Evolutionary conservation across 2,113 vertebrate genomes (phyloP), one percentile per base, ranked within the genome.

Genomic region (Chrysochloris asiatica): DNA sequence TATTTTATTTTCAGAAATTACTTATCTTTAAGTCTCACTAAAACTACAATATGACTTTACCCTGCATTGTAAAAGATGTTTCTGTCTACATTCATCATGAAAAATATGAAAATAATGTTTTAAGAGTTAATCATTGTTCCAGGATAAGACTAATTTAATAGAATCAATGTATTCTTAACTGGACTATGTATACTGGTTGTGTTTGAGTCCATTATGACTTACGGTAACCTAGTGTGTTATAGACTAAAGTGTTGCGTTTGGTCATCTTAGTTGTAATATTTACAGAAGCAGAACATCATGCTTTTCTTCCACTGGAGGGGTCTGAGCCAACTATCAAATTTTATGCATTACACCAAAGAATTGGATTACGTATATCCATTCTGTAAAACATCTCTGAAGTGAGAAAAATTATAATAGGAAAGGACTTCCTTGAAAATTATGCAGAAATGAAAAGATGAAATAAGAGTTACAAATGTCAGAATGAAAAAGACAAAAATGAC

Each of bases 1-100:
- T 63, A 30, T 2, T 88, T 95, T 65, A 30, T 12, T 63, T 79
- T 83, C 16, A 89, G 36, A 84, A 93, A 81, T 54, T 50, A 47
- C 36, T 80, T 78, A 47, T 43, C 13, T 88, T 33, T 69, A 36
- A 77, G 30, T 81, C 4, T 43, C 41, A 56, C 22, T 71, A 78
- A 77, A 71, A n/a, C 10, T 54, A 93, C 86, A 76, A 80, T 72
- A 41, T 5, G 63, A 83, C 72, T 77, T 73, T 92, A 16, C 67
- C 36, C 3, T 82, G 16, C 22, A 61, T n/a, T 85, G 6, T 47
- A 90, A 86, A 88, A 83, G 38, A 81, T 13, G 61, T 17, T 45
- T 10, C 3, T 82, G 71, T 80, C 26, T 61, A 82, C 11, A 88
- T 69, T 91, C 26, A 43, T 61, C 9, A 67, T 5, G 21, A 26